These are phyloP conservation scores for Bombus affinis DNA, from an alignment of 1,140 invertebrate genomes.

Conservation along the genomic window DNA sequence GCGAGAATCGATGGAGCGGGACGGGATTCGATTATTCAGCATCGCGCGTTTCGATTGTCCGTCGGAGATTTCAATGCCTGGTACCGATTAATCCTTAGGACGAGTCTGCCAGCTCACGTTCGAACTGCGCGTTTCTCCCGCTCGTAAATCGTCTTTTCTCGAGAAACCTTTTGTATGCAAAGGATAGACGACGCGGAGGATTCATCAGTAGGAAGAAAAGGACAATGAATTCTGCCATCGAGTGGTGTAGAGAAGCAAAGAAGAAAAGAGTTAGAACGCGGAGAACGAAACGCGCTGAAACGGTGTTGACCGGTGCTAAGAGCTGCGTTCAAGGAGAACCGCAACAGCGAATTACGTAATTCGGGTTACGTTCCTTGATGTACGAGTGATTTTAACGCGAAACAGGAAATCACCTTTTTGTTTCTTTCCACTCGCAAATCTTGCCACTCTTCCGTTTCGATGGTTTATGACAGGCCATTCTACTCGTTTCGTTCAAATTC, in stretches of 20 bases:
- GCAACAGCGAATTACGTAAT: conserved; percentile 69
- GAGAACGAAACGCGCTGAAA: conserved; percentile 58
- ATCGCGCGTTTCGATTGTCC: neutral
- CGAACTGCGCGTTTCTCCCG: neutral
- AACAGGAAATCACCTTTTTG: conserved; percentile 44
- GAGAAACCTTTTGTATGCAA: conserved; percentile 8
- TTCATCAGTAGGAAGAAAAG: conserved; percentile 30
- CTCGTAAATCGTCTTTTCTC: conserved; percentile 4
- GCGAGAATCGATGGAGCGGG: neutral
- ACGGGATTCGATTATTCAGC: conserved; percentile 23
- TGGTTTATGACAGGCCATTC: neutral
- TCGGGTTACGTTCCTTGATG: conserved; percentile 57
- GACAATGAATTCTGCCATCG: conserved; percentile 39
- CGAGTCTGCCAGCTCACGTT: neutral
- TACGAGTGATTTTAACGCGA: conserved; percentile 29
- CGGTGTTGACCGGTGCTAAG: conserved; percentile 56
- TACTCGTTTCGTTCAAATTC: too few species aligned
- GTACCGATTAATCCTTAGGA: conserved; percentile 10
- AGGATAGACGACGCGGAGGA: neutral
- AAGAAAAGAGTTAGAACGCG: neutral
- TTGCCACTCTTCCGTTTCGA: neutral
- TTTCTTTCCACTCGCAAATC: conserved; percentile 1
- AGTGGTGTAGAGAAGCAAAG: too few species aligned
- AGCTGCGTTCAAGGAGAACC: conserved; percentile 72
- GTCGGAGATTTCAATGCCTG: conserved; percentile 16